Conservation (phyloP, 2,113 vertebrate genomes). For the Sterna hirundo region DNA sequence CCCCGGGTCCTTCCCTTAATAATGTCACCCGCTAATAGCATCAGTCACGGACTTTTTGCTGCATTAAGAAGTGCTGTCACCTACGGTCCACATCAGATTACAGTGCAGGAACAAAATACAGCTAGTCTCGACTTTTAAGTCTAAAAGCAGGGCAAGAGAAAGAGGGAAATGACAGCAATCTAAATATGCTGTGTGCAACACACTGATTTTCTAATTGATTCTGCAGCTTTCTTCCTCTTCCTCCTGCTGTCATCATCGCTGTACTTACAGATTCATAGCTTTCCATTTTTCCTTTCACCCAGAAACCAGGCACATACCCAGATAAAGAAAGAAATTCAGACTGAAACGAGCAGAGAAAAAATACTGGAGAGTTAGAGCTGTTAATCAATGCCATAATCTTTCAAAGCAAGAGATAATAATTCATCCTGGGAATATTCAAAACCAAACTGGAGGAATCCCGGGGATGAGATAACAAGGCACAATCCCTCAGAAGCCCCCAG, state of each 20-base stretch:
- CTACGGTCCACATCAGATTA: background rate
- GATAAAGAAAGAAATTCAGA: background rate
- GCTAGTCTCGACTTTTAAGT: background rate
- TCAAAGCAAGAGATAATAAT: background rate
- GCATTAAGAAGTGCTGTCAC: background rate
- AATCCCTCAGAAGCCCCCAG: background rate
- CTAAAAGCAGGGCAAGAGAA: background rate
- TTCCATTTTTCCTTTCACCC: background rate
- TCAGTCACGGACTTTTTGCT: background rate
- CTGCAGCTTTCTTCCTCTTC: background rate
- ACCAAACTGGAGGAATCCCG: background rate
- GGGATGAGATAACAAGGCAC: background rate
- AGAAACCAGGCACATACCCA: background rate
- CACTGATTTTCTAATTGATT: background rate
- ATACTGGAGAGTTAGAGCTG: background rate
- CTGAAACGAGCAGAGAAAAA: background rate
- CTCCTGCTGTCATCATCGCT: background rate
- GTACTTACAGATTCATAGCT: background rate
- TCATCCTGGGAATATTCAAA: background rate
- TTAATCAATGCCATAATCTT: background rate
- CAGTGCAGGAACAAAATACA: background rate
- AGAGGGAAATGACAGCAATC: background rate
- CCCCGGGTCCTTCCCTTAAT: rapidly evolving
- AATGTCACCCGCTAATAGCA: too few species aligned
- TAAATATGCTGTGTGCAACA: background rate